phyloP scores from a whole-genome alignment of 2,797 vertebrate species.

The Sparus aurata region DNA sequence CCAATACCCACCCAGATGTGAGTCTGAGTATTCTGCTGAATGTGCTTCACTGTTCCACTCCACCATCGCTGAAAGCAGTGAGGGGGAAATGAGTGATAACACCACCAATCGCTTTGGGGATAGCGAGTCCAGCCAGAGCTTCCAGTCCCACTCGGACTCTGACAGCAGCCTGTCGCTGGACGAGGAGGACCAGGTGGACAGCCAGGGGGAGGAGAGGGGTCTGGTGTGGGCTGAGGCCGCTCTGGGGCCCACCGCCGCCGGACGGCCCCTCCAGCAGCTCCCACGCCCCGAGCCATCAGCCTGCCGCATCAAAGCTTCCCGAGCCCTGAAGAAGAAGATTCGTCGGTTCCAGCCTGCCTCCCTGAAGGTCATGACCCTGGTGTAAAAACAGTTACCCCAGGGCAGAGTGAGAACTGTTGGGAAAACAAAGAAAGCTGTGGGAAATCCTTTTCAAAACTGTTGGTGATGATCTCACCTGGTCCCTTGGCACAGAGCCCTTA shows the following conservation, averaged over 20 bases:
- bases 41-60: slow-evolving; percentile 90
- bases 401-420: slow-evolving; percentile 43
- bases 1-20: slow-evolving; percentile 82
- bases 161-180: slow-evolving; percentile 85
- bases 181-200: slow-evolving; percentile 78
- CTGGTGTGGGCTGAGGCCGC: slow-evolving; percentile 87
- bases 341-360: slow-evolving; percentile 94
- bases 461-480: slow-evolving; percentile 33
- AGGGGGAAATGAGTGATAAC: slow-evolving; percentile 90
- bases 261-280: slow-evolving; percentile 74
- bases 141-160: slow-evolving; percentile 78
- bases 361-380: slow-evolving; percentile 96
- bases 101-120: slow-evolving; percentile 92
- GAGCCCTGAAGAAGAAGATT: slow-evolving; percentile 96
- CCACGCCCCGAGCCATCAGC: slow-evolving; percentile 86
- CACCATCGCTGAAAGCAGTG: slow-evolving; percentile 90
- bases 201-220: slow-evolving; percentile 75
- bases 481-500: slow-evolving; percentile 27
- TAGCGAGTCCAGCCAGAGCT: slow-evolving; percentile 90
- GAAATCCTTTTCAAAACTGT: slow-evolving; percentile 26
- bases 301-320: slow-evolving; percentile 95
- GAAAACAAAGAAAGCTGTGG: slow-evolving; percentile 41
- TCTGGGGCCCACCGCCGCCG: slow-evolving; percentile 76
- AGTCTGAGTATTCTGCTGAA: slow-evolving; percentile 91
- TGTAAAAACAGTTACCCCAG: slow-evolving; percentile 78